These are phyloP conservation scores for Acronicta leporina DNA, from an alignment of 2,888 invertebrate species.

Conservation along the genomic window DNA sequence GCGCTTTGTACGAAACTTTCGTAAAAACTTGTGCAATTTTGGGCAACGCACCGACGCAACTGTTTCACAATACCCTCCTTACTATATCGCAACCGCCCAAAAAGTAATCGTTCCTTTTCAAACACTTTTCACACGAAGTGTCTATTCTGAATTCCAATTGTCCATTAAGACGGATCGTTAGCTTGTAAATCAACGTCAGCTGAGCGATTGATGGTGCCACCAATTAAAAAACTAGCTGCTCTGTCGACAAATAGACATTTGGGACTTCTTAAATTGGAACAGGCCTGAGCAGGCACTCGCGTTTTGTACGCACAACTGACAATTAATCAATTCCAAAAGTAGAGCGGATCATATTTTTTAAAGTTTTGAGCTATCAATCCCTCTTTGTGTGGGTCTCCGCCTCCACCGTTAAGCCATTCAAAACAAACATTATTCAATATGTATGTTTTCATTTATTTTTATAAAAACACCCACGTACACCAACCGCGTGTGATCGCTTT, in stretches of 20 bases:
- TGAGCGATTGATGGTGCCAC: slow-evolving; percentile 70
- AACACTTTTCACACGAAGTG: slow-evolving; percentile 63
- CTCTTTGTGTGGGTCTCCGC: slow-evolving; percentile 85
- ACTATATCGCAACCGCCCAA: slow-evolving; percentile 48
- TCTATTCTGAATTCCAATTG: slow-evolving; percentile 63
- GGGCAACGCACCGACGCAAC: slow-evolving; percentile 73
- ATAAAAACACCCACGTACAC: slow-evolving; percentile 79
- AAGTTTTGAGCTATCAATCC: slow-evolving; percentile 78
- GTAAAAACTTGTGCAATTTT: slow-evolving; percentile 87
- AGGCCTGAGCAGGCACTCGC: slow-evolving; percentile 70
- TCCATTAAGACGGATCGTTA: slow-evolving; percentile 61
- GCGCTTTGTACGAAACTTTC: slow-evolving; percentile 84
- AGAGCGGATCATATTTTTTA: slow-evolving; percentile 81
- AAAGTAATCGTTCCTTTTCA: slow-evolving; percentile 60
- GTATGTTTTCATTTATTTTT: slow-evolving; percentile 84
- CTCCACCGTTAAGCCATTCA: slow-evolving; percentile 79
- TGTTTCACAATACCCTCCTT: slow-evolving; percentile 41
- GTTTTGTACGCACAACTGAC: slow-evolving; percentile 73
- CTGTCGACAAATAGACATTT: slow-evolving; percentile 74
- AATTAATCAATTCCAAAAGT: slow-evolving; percentile 87
- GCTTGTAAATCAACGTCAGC: slow-evolving; percentile 69
- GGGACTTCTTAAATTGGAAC: slow-evolving; percentile 77
- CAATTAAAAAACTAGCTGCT: slow-evolving; percentile 75
- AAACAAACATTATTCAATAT: slow-evolving; percentile 86
- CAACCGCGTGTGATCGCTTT: slow-evolving; percentile 76